Evolutionary conservation across 2,888 invertebrate species (phyloP).

Genomic region (Agrotis clavis): DNA sequence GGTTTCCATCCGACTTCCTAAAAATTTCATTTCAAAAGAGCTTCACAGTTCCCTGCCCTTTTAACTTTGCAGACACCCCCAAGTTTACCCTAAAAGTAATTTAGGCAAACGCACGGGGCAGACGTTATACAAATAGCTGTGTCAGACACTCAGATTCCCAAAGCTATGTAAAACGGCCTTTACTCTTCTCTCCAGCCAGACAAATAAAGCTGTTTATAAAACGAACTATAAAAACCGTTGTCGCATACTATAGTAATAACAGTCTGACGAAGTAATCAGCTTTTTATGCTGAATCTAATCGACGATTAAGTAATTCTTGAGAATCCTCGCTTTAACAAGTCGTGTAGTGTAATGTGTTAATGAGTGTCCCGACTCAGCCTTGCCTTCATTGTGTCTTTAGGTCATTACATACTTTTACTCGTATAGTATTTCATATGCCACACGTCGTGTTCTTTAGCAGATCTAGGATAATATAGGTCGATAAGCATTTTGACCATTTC

Average conservation of each 20-base stretch:
- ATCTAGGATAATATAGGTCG: neutral
- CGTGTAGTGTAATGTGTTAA: constrained; percentile 59
- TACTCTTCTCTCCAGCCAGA: constrained; percentile 21
- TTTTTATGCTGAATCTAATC: constrained; percentile 65
- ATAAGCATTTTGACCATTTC: neutral
- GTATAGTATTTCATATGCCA: constrained; percentile 1
- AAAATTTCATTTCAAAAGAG: constrained; percentile 58
- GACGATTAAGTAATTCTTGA: constrained; percentile 64
- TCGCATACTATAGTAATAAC: constrained; percentile 58
- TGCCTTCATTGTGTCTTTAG: constrained; percentile 59
- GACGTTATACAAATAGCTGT: constrained; percentile 49
- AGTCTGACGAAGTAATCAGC: constrained; percentile 62
- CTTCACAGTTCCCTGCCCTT: constrained; percentile 41
- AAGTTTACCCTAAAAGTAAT: constrained; percentile 49
- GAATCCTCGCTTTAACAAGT: constrained; percentile 51
- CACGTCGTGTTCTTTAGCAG: neutral
- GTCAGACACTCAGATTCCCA: constrained; percentile 14
- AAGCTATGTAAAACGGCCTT: constrained; percentile 16
- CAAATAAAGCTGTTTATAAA: constrained; percentile 55
- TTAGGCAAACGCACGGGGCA: constrained; percentile 38
- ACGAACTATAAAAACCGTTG: constrained; percentile 48
- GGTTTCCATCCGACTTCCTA: constrained; percentile 18
- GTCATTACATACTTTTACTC: constrained; percentile 46
- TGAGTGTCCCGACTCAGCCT: constrained; percentile 45
- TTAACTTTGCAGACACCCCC: constrained; percentile 42